Evolutionary conservation across 2,888 invertebrate genomes (phyloP).

Genomic region (Ligdia adustata): DNA sequence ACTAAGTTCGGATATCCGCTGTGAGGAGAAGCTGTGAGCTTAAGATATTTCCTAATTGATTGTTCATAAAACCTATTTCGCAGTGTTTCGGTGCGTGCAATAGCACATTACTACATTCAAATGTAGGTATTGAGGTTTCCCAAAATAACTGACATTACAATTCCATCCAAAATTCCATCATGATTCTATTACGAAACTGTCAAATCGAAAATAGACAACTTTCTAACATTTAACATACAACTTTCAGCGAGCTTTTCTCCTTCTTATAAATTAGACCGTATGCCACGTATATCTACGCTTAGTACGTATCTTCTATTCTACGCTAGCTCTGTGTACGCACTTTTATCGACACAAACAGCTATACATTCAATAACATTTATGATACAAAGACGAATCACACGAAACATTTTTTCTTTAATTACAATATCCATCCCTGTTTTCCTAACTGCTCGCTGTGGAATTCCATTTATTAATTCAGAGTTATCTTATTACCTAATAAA

Average conservation of each 20-base stretch:
- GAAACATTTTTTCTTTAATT: slow-evolving; percentile 71
- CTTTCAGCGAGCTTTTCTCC: slow-evolving; percentile 74
- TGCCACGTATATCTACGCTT: slow-evolving; percentile 51
- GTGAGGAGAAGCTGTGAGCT: slow-evolving; percentile 75
- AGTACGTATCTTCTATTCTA: slow-evolving; percentile 60
- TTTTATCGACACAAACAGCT: slow-evolving; percentile 66
- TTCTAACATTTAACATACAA: slow-evolving; percentile 54
- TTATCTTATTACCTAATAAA: slow-evolving; percentile 80
- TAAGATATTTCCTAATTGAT: slow-evolving; percentile 64
- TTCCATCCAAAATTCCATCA: slow-evolving; percentile 78
- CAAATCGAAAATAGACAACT: slow-evolving; percentile 40
- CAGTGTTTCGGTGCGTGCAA: slow-evolving; percentile 81
- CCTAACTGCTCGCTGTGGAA: slow-evolving; percentile 79
- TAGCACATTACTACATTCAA: slow-evolving; percentile 77
- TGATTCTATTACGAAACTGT: slow-evolving; percentile 36
- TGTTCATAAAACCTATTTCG: slow-evolving; percentile 63
- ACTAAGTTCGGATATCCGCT: slow-evolving; percentile 70
- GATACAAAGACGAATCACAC: slow-evolving; percentile 77
- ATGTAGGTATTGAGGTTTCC: too few species aligned
- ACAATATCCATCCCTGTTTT: slow-evolving; percentile 82
- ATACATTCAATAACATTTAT: slow-evolving; percentile 81
- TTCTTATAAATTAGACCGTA: slow-evolving; percentile 53
- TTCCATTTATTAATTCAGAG: slow-evolving; percentile 60
- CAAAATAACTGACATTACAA: slow-evolving; percentile 50
- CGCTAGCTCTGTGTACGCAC: slow-evolving; percentile 67